Evolutionary conservation across 2,797 vertebrate species (phyloP), one percentile per base, ranked within the genome.

Genomic region (Ispidina lecontei): DNA sequence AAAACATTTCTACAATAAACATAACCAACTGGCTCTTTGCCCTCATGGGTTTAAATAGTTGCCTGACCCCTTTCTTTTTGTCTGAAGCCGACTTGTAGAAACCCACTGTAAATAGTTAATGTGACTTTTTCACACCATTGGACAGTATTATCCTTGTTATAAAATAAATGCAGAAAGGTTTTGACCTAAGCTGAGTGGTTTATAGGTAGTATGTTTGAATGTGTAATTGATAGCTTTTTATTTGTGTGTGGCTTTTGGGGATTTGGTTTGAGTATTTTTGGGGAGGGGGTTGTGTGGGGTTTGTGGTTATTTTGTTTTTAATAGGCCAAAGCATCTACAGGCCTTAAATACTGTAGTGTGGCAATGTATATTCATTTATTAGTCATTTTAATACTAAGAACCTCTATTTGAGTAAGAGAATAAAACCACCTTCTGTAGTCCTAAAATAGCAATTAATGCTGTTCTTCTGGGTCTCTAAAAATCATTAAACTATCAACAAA

Each of bases 21-120:
- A 44, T 37, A 89, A 91, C 95, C 95, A 97, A 65, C 56, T 96
- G 85, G 82, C 95, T 95, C 62, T 91, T 94, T 95, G 81, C 72
- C 33, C 41, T 67, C 6, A 4, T 10, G 46, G 79, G 46, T 89
- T 97, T 94, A 94, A 96, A 87, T 89, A 80, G 62, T 91, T 95
- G 84, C 87, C 72, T 14, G 52, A 88, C 59, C 67, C 47, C 62
- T 79, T 68, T 51, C 3, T 33, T 79, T n/a, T 72, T 76, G 63
- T 86, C 46, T 91, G 54, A 82, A 90, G 55, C 15, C 23, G 65
- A 22, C 71, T 90, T 81, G 77, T 87, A 39, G 47, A 29, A 91
- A 55, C 46, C 51, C 43, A 16, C 14, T 23, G 69, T 31, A 71
- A 91, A 89, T 58, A 33, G 72, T 60, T 88, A n/a, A 89, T 89